Evolutionary conservation across 2,113 vertebrate genomes (phyloP).

Genomic region (Sinocyclocheilus anshuiensis): DNA sequence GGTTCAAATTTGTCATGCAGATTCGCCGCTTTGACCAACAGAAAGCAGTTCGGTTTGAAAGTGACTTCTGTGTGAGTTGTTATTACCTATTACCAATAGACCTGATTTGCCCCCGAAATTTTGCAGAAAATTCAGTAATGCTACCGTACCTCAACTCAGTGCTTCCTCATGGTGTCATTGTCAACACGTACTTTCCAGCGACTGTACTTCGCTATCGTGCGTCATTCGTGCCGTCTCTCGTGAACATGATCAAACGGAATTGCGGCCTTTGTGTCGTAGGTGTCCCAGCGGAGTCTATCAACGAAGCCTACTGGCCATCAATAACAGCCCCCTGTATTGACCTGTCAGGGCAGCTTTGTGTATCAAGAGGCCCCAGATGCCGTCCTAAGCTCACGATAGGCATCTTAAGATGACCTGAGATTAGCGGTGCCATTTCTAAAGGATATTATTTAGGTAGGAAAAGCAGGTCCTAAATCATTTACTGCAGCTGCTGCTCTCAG

Average conservation of each 20-base stretch:
- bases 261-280: slow-evolving; percentile 14
- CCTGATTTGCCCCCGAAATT: neutral
- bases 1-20: neutral
- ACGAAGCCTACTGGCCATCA: slow-evolving; percentile 56
- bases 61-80: too few relatives aligned
- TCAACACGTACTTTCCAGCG: neutral
- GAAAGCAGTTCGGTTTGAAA: too few relatives aligned
- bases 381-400: neutral
- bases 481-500: slow-evolving; percentile 22
- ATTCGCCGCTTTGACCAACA: too few relatives aligned
- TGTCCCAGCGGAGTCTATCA: slow-evolving; percentile 30
- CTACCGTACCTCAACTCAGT: neutral
- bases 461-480: slow-evolving; percentile 27
- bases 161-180: neutral
- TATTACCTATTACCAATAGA: too few relatives aligned
- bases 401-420: slow-evolving; percentile 11
- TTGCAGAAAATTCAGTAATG: neutral
- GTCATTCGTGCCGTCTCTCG: neutral
- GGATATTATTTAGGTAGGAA: neutral
- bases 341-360: slow-evolving; percentile 63
- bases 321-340: slow-evolving; percentile 61
- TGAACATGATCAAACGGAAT: slow-evolving; percentile 37
- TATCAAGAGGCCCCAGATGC: slow-evolving; percentile 58
- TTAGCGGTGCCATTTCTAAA: slow-evolving; percentile 18
- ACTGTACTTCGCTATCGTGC: slow-evolving; percentile 41